Base-by-base conservation (phyloP, 2,888 invertebrate genomes). In the Ernsta delagoae region DNA sequence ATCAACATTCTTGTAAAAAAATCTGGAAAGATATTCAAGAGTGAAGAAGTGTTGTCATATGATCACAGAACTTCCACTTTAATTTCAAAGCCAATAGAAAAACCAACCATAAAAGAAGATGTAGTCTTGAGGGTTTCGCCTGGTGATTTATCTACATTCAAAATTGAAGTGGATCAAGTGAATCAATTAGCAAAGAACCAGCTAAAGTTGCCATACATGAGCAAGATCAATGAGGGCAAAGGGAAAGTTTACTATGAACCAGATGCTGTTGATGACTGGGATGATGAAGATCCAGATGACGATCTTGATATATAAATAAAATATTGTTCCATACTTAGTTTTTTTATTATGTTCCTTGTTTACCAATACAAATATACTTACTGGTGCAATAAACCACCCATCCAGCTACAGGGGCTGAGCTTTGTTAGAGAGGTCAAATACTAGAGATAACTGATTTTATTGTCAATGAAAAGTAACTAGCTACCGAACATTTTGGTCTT, bases 271-370 rank as follows among this genome's bases (percentile, higher is more conserved):
- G 97, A 97, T 84, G 97, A 97, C 83, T 96, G 96, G 93, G 97
- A 97, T 80, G 97, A 97, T 79, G 97, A 97, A 87, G 97, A 97
- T 88, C 97, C 97, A 1, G 97, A 97, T 92, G 97, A 97, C 85
- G 97, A 97, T 89, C 91, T 97, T 71, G 95, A 96, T 87, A 95
- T 97, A 71, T 90, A 71, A 87, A 79, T 80, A 75, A 39, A 39
- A 39, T 39, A 31, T 31, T 31, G 31, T 31, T 31, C 31, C 31
- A 34, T 6, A 56, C 5, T 34, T 56, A 11, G 11, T 54, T 31
- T 31, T 31, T 3, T 31, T 31, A 31, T 31, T 31, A 31, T 31
- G 31, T 31, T 31, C 31, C 4, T 31, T 31, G 31, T 3, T 2
- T 31, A 31, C 31, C 31, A 31, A 31, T 31, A 31, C 31, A 31